Percentiles rank a stretch among this genome's conserved stretches.
These are phyloP conservation scores for Corythornis cristatus DNA, from an alignment of 2,113 vertebrate genomes.

Conservation along the genomic window DNA sequence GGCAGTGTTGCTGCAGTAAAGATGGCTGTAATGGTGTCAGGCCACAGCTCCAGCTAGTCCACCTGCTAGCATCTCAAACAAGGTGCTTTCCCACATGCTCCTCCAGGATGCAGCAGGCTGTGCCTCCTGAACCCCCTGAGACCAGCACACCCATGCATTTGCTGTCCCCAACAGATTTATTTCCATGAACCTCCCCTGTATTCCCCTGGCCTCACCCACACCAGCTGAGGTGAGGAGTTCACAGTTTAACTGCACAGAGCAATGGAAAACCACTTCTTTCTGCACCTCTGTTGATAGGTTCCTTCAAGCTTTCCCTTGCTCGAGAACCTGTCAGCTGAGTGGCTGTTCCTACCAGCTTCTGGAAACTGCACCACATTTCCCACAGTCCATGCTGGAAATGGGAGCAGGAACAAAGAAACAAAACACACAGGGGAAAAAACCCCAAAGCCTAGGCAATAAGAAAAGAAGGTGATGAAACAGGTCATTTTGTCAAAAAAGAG, in stretches of 20 bases:
- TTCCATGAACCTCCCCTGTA: neutral
- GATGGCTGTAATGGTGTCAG: neutral
- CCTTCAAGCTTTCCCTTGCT: neutral
- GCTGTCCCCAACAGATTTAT: neutral
- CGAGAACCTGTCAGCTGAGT: neutral
- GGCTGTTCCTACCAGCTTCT: neutral
- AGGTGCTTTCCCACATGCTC: neutral
- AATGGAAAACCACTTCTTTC: neutral
- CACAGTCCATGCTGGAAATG: neutral
- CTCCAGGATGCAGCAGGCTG: neutral
- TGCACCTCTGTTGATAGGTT: neutral
- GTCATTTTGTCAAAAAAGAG: neutral
- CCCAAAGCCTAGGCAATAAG: neutral
- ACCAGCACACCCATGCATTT: neutral
- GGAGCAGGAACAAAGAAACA: neutral
- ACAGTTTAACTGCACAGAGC: neutral
- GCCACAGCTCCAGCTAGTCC: neutral
- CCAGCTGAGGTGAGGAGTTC: neutral
- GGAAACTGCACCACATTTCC: neutral
- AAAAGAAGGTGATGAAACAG: neutral
- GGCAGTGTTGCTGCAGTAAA: neutral
- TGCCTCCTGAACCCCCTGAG: neutral
- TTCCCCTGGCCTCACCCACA: neutral
- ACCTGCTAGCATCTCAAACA: neutral
- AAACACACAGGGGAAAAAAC: rapidly evolving